Base-by-base conservation (phyloP, 2,797 vertebrate genomes). In the Alcedo quadribrachys region DNA sequence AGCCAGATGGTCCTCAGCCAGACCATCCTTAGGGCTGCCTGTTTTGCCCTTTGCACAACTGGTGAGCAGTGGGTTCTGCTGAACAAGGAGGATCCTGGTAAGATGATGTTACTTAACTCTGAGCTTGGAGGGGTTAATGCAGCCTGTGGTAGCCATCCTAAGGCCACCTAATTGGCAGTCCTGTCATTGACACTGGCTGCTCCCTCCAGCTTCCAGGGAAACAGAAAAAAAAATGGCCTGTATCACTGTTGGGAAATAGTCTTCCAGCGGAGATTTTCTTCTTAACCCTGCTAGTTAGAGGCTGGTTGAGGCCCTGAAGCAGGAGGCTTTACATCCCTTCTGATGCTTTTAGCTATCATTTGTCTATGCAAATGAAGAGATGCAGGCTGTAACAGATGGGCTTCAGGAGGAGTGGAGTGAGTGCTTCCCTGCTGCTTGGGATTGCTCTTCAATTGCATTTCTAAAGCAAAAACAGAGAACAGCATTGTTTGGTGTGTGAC, bases 361-460 rank as follows among this genome's bases (percentile, higher is more conserved):
- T 94, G 90, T 80, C 93, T 94, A 87, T 95, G 93, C 81, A 96
- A 94, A 94, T 95, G 86, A 93, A 87, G 93, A 95, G 79, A 69
- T 92, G 85, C 91, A 45, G 71, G 81, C 91, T 95, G 90, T 61
- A 87, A 83, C 94, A 96, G 94, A 96, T 96, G 96, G 94, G 95
- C 90, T 94, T 83, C 89, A 88, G 92, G 81, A 94, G 85, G 83
- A 92, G 86, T 30, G 43, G 24, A 91, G 61, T 30, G 69, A 91
- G 76, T 78, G 96, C 90, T 85, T 95, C 96, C 95, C 94, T 79
- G 92, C 93, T 95, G 93, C 90, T 93, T 50, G 10, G 92, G 78
- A 93, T 95, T 96, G 91, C 87, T 92, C 94, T 91, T 90, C 85
- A 82, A 42, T 89, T 92, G 91, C 93, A 78, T 91, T 94, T 91